Base-by-base conservation (phyloP, 1,140 invertebrate species). In the Tigriopus japonicus region DNA sequence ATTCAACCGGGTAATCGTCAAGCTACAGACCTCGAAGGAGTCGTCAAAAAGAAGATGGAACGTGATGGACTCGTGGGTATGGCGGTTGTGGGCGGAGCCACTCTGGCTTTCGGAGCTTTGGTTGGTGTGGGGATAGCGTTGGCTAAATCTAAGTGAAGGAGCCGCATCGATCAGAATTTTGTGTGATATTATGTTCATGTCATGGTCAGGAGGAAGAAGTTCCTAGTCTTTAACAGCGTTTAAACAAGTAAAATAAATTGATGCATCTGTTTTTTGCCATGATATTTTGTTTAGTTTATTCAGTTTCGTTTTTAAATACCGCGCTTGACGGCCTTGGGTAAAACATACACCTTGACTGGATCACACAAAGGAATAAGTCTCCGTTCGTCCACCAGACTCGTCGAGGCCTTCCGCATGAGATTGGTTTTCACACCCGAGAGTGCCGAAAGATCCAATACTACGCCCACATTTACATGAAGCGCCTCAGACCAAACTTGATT, bases 1-100 rank as follows among this genome's bases (percentile, higher is more conserved):
- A 45, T 60, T 49, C 15, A 61, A 21, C 59, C 59, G 10, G 59
- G 43, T 6, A 61, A 61, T 19, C 15, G 45, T 17, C 59, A 61
- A 19, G 59, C 59, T 3, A 17, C 52, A 28, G 59, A 60, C 10
- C 24, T 61, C 2, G 51, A 61, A 28, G 24, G 14, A 14, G 15
- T 61, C 2, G 42, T 61, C 42, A 23, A 41, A 7, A 61, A 61
- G 45, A 61, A 61, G 42, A 35, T 61, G 51, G 51, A 61, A 21
- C 52, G 28, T 6, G 58, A 60, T n/a, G 58, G 58, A 6, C 21
- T 60, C 1, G 24, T 60, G 13, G 58, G 58, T 7, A 42, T 42
- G 41, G 58, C 58, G 2, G 14, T 61, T 1, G 59, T 53, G 15
- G 59, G 59, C 3, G 59, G 59, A 17, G 19, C 59, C 42, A 49